Conservation (phyloP, 2,797 vertebrate species). For the Spinus pinus region DNA sequence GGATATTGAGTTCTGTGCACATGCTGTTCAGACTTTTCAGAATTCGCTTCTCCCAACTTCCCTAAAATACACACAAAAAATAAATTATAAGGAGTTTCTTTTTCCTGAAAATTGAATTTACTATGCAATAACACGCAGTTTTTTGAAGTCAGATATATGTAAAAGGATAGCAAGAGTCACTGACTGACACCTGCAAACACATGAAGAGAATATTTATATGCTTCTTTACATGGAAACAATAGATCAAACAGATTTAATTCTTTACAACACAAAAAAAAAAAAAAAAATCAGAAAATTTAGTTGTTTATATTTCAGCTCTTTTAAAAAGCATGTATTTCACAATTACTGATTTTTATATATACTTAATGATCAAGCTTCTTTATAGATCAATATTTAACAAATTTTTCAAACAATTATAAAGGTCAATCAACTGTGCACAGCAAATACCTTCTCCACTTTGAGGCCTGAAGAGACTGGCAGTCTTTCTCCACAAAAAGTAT, state of each 20-base stretch:
- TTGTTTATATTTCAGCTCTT: neutral
- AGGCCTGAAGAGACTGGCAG: neutral
- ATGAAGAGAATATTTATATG: neutral
- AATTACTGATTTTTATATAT: neutral
- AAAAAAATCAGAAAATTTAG: neutral
- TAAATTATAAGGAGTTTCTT: neutral
- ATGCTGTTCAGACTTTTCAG: conserved; percentile 98
- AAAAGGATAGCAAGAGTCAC: neutral
- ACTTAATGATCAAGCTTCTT: neutral
- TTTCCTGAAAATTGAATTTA: neutral
- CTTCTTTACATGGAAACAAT: neutral
- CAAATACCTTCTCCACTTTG: neutral
- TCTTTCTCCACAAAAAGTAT: neutral
- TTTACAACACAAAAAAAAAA: neutral
- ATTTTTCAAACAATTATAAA: neutral
- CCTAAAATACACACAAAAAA: conserved; percentile 75
- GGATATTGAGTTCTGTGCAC: conserved; percentile 91
- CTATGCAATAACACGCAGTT: neutral
- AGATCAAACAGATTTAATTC: neutral
- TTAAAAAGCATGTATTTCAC: neutral
- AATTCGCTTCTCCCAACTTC: conserved; percentile 95
- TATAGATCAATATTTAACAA: neutral
- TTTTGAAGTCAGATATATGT: neutral
- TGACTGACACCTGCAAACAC: neutral
- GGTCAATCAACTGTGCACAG: neutral